Conservation (phyloP, 2,113 vertebrate genomes). For the Siphamia tubifer region DNA sequence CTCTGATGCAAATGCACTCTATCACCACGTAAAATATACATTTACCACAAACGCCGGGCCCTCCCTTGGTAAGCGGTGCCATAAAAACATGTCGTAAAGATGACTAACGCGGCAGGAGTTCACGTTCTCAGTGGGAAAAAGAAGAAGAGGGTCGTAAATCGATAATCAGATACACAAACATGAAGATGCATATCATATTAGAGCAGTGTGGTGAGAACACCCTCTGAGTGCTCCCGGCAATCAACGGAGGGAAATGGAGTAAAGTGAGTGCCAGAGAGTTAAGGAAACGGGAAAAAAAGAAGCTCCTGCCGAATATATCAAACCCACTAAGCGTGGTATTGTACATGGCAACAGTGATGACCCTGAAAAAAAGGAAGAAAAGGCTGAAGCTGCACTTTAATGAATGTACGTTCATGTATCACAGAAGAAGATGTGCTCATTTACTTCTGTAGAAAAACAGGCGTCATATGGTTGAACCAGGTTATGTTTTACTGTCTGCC, state of each 20-base stretch:
- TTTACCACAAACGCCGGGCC: slow-evolving; percentile 40
- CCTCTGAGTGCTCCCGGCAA: slow-evolving; percentile 29
- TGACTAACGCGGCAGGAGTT: slow-evolving; percentile 58
- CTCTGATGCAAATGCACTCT: slow-evolving; percentile 63
- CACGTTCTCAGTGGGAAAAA: slow-evolving; percentile 35
- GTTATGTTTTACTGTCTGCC: too few relatives aligned
- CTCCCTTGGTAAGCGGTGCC: slow-evolving; percentile 34
- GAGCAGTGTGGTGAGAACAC: slow-evolving; percentile 20
- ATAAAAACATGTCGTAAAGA: slow-evolving; percentile 67
- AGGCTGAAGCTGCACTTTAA: slow-evolving; percentile 11
- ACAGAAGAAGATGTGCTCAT: background rate
- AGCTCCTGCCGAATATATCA: slow-evolving; percentile 17
- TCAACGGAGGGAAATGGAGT: slow-evolving; percentile 40
- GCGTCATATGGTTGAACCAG: too few relatives aligned
- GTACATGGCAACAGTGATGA: background rate
- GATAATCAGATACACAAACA: slow-evolving; percentile 71
- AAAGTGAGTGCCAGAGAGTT: slow-evolving; percentile 10
- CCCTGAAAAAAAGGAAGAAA: slow-evolving; percentile 6
- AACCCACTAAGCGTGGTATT: slow-evolving; percentile 7
- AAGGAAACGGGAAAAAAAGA: slow-evolving; percentile 1
- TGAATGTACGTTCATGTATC: background rate
- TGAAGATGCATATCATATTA: slow-evolving; percentile 56
- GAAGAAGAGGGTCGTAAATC: slow-evolving; percentile 60
- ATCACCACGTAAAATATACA: slow-evolving; percentile 69
- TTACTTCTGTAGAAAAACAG: too few relatives aligned